phyloP scores from a whole-genome alignment of 2,113 vertebrate species.

The Raja brachyura region DNA sequence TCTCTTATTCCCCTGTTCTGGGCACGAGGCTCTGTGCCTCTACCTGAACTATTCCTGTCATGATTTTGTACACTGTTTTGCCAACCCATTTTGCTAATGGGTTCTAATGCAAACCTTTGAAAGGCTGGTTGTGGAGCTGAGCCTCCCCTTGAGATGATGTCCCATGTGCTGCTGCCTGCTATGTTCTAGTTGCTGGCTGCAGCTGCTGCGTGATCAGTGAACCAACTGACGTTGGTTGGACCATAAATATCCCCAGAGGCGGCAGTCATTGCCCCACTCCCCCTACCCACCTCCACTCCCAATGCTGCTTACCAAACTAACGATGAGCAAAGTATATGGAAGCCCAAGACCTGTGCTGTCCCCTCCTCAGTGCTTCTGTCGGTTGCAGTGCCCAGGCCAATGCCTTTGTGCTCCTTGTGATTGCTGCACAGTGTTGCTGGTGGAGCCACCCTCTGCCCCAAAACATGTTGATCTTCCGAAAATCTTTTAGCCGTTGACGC shows the following conservation, averaged over 20 bases:
- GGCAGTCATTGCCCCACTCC: too few species aligned
- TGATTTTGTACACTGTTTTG: too few species aligned
- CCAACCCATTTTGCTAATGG: neutral
- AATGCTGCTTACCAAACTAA: neutral
- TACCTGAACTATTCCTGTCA: too few species aligned
- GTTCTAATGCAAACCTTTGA: neutral
- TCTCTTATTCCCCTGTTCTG: too few species aligned
- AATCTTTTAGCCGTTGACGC: neutral
- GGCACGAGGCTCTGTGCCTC: too few species aligned
- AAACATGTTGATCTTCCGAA: neutral
- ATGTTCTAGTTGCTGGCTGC: neutral
- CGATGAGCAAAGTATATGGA: neutral
- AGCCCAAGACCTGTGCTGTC: neutral
- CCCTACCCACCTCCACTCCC: too few species aligned
- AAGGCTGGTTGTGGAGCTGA: neutral
- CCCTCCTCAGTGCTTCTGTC: too few species aligned
- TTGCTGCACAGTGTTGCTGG: too few species aligned
- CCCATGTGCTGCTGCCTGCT: neutral
- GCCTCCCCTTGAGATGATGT: neutral
- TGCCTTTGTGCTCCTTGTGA: neutral
- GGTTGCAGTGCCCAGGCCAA: neutral
- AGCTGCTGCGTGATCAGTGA: neutral
- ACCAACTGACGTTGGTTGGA: neutral
- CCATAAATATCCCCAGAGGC: neutral
- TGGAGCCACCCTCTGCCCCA: neutral